Conservation (phyloP, 53 echinoderm and acorn worm genomes). For the Apostichopus leukothele region DNA sequence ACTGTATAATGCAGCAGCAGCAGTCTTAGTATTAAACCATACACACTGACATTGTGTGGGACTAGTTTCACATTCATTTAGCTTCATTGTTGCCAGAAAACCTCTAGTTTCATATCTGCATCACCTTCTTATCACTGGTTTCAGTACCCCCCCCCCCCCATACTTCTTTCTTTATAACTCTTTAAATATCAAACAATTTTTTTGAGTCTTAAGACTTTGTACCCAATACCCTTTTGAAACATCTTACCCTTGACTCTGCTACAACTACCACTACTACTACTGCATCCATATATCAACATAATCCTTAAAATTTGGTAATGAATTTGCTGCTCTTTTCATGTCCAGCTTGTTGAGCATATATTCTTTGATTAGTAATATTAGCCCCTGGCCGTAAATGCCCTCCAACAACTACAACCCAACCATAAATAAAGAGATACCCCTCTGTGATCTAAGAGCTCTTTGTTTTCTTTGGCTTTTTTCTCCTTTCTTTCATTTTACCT, state of each 20-base stretch:
- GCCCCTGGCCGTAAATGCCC: not conserved
- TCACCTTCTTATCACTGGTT: not conserved
- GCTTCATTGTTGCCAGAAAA: not conserved
- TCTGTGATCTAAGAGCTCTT: not conserved
- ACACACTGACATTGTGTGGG: too few species aligned
- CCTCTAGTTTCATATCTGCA: not conserved
- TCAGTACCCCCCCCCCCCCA: not conserved
- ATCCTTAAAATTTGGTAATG: too few species aligned
- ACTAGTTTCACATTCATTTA: not conserved
- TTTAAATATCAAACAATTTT: too few species aligned
- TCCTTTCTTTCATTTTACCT: not conserved
- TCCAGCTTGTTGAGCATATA: not conserved
- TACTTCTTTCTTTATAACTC: not conserved
- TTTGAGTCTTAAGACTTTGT: not conserved
- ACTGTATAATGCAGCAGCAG: too few species aligned
- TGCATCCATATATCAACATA: too few species aligned
- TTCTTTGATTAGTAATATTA: not conserved
- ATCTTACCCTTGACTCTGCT: not conserved
- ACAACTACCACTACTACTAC: too few species aligned
- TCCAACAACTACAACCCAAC: not conserved
- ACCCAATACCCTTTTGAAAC: not conserved
- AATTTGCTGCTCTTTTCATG: not conserved
- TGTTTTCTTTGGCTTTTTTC: slow-evolving; percentile 1
- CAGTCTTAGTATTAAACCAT: too few species aligned
- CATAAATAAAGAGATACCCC: slow-evolving; percentile 6